Conservation (phyloP, 2,888 invertebrate species). For the Oligia latruncula region DNA sequence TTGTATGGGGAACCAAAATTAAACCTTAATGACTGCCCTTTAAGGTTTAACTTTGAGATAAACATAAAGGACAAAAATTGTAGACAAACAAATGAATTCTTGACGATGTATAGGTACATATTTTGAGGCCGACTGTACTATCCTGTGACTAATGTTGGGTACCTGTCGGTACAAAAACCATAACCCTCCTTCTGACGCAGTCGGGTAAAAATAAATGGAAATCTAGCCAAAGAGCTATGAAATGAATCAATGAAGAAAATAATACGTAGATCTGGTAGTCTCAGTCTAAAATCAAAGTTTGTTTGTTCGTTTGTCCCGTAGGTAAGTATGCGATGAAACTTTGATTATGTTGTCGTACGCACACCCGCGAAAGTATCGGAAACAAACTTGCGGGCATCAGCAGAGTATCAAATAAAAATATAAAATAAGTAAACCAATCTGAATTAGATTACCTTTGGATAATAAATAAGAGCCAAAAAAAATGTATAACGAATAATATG, state of each 20-base stretch:
- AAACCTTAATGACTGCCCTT: not conserved
- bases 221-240: too few species aligned
- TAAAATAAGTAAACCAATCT: not conserved
- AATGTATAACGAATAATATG: not conserved
- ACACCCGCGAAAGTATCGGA: not conserved
- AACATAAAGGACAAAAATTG: not conserved
- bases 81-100: not conserved
- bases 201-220: not conserved
- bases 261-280: too few species aligned
- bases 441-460: not conserved
- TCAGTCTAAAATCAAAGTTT: not conserved
- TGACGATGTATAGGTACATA: not conserved
- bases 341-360: not conserved
- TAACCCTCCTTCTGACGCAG: too few species aligned
- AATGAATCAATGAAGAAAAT: not conserved
- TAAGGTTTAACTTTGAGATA: not conserved
- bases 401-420: not conserved
- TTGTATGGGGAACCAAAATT: too few species aligned
- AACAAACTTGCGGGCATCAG: not conserved
- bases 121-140: not conserved
- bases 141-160: not conserved
- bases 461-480: not conserved
- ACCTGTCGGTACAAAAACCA: not conserved
- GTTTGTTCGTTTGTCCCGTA: not conserved
- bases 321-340: not conserved